phyloP scores from a whole-genome alignment of 2,888 invertebrate genomes.

The Tetramorium bicarinatum region DNA sequence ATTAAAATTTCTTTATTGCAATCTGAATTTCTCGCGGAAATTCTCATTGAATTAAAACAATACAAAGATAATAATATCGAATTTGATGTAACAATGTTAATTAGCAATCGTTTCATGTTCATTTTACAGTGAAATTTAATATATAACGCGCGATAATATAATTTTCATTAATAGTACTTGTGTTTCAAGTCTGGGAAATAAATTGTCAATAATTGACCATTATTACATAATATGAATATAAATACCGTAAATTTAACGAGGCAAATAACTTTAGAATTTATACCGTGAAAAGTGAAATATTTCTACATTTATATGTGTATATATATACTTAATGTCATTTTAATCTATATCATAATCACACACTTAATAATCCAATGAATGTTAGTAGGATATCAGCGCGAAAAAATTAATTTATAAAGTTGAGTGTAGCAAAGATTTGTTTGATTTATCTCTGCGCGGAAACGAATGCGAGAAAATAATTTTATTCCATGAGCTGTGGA shows the following conservation, averaged over 20 bases:
- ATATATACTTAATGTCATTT: background rate
- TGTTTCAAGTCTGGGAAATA: conserved; percentile 16
- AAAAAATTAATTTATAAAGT: background rate
- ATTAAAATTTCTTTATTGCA: background rate
- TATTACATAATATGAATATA: background rate
- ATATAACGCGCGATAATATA: background rate
- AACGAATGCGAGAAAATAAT: conserved; percentile 25
- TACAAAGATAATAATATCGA: background rate
- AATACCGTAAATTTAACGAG: background rate
- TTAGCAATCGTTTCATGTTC: background rate
- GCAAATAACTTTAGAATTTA: no score
- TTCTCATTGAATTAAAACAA: background rate
- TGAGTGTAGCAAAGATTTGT: background rate
- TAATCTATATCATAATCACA: background rate
- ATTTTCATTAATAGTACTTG: background rate
- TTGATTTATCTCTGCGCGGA: conserved; percentile 10
- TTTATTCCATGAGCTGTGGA: conserved; percentile 5
- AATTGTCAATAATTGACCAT: background rate
- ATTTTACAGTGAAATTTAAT: background rate
- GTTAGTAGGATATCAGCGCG: background rate
- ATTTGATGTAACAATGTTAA: conserved; percentile 5
- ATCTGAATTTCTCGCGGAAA: background rate
- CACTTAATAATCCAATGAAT: conserved; percentile 6
- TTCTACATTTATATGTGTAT: no score
- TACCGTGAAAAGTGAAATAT: background rate